A percentile compares a stretch with the other conserved stretches of the same genome.
Conservation (phyloP, 1,140 invertebrate species). For the Lordiphosa mommai region DNA sequence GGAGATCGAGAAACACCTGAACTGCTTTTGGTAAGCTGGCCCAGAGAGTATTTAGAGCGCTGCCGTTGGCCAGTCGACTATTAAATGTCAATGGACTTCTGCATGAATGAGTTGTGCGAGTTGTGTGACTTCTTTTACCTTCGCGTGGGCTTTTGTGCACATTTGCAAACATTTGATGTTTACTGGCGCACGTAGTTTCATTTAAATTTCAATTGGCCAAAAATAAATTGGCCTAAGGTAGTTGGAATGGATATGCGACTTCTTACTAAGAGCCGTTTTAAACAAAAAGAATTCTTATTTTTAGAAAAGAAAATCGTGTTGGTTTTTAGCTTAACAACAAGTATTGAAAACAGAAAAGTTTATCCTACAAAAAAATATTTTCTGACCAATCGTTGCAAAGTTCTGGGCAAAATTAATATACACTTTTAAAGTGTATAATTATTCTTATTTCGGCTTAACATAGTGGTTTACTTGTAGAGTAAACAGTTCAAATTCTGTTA, state of each 20-base stretch:
- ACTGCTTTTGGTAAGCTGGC: constrained; percentile 16
- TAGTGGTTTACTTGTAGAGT: too few relatives aligned
- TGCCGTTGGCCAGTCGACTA: constrained; percentile 48
- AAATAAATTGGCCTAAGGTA: constrained; percentile 39
- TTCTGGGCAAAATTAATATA: too few relatives aligned
- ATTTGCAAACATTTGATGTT: constrained; percentile 22
- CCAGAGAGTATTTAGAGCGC: constrained; percentile 45
- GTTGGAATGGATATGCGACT: background rate
- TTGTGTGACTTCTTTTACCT: constrained; percentile 45
- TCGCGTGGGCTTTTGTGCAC: constrained; percentile 12
- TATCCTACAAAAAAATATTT: too few relatives aligned
- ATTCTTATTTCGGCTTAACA: too few relatives aligned
- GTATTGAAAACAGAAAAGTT: too few relatives aligned
- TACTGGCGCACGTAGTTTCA: constrained; percentile 54
- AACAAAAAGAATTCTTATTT: too few relatives aligned
- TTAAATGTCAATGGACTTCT: constrained; percentile 79
- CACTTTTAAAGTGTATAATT: too few relatives aligned
- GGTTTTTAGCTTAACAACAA: too few relatives aligned
- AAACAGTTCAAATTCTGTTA: too few relatives aligned
- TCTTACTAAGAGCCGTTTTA: too few relatives aligned
- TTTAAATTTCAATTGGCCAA: constrained; percentile 73
- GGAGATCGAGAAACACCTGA: constrained; percentile 36
- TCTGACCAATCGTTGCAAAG: too few relatives aligned
- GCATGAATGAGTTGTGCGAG: constrained; percentile 72
- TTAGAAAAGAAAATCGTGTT: too few relatives aligned